These are phyloP conservation scores for Spilarctia lutea DNA, from an alignment of 2,888 invertebrate genomes.

Conservation along the genomic window DNA sequence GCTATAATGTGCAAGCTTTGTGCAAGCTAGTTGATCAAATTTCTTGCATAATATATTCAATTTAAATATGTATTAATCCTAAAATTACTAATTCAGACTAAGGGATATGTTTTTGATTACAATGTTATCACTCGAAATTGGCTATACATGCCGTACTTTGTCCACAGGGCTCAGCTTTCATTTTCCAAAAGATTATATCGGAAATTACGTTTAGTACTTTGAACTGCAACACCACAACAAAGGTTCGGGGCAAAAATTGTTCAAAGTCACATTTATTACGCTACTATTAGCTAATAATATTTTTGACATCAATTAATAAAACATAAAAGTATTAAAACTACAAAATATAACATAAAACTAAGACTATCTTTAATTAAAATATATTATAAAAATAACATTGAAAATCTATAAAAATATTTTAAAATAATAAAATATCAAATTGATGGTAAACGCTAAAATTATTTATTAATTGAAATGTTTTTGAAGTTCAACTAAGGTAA, in stretches of 20 bases:
- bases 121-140: conserved; percentile 72
- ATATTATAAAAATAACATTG: conserved; percentile 20
- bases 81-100: conserved; percentile 75
- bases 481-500: conserved; percentile 59
- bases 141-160: conserved; percentile 34
- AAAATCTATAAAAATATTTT: conserved; percentile 27
- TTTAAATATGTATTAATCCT: conserved; percentile 55
- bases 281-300: conserved; percentile 65
- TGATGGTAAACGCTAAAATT: conserved; percentile 23
- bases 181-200: conserved; percentile 16
- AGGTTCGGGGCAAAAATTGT: conserved; percentile 36
- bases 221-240: conserved; percentile 32
- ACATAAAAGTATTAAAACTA: conserved; percentile 52
- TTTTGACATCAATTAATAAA: conserved; percentile 53
- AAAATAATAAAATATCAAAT: conserved; percentile 17
- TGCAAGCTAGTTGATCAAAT: conserved; percentile 15
- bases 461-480: conserved; percentile 35
- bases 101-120: conserved; percentile 83
- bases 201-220: background rate
- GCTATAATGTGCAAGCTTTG: background rate
- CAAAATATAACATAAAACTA: conserved; percentile 36
- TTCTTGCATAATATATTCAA: conserved; percentile 30
- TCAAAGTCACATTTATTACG: conserved; percentile 85
- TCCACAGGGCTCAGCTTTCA: conserved; percentile 42
- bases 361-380: conserved; percentile 42